Evolutionary conservation across 2,113 vertebrate genomes (phyloP), one percentile per base, ranked within the genome.

Genomic region (Silurus meridionalis): DNA sequence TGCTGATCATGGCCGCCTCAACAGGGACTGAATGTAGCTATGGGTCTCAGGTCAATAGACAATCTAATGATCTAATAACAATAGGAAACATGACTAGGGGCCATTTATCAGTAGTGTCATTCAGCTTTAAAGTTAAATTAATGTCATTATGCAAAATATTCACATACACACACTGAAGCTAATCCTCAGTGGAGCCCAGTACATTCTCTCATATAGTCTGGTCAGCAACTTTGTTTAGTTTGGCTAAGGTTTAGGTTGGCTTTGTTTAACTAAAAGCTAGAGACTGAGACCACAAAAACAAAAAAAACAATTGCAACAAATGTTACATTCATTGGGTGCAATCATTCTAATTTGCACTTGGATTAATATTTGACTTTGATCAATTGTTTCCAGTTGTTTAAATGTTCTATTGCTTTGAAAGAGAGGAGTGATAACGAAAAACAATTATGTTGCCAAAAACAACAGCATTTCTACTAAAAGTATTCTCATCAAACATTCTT

Each of bases 131-230:
- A 50, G 46, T 21, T 1, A 21, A 72, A 72, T 72, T 46, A 72
- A 72, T 72, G 37, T 72, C 69, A 19, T 72, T 72, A 72, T 48
- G 69, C 69, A 48, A 72, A 72, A 72, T 72, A 72, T 48, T 72
- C 69, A 72, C 37, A 19, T 48, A 46, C 37, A 72, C 37, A 48
- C 15, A 19, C 6, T 19, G 28, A 69, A 28, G 28, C 15, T 37
- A 71, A 46, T 17, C 69, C 69, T 19, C 64, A 23, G 1, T 28
- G 64, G 64, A n/a, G 10, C 28, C n/a, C n/a, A 13, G 64, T 67
- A 28, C 64, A 67, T 67, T 67, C 14, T 67, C n/a, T 67, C 11
- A 28, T 14, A 25, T 28, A 11, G 64, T 11, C 64, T 28, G 64
- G 64, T 67, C 67, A 69, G 66, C n/a, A 67, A 28, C 25, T 67